Percentiles rank a stretch among this genome's conserved stretches.
Evolutionary conservation across 2,797 vertebrate genomes (phyloP).

Genomic region (Loriculus beryllinus): DNA sequence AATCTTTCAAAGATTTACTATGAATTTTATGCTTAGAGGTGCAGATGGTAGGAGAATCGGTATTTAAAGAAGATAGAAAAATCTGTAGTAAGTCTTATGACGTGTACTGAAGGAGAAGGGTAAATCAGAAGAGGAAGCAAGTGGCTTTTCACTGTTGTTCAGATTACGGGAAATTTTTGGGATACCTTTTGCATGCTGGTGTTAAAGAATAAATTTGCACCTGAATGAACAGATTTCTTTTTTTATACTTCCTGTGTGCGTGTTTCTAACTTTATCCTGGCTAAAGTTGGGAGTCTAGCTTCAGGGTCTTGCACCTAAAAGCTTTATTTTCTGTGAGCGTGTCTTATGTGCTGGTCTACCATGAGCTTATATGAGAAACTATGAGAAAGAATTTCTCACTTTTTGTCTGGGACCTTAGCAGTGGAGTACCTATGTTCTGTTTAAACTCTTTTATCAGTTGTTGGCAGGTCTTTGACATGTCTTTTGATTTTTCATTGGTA

Average conservation of each 20-base stretch:
- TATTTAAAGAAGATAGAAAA: not conserved
- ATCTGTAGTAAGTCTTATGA: not conserved
- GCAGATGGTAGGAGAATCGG: not conserved
- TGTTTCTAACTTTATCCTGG: not conserved
- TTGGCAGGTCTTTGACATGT: not conserved
- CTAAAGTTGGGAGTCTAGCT: not conserved
- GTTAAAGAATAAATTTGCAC: not conserved
- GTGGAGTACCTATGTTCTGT: not conserved
- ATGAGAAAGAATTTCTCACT: not conserved
- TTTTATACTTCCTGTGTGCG: not conserved
- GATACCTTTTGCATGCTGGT: not conserved
- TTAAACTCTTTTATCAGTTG: not conserved
- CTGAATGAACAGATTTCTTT: not conserved
- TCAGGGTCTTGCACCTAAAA: not conserved
- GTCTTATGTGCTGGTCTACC: not conserved
- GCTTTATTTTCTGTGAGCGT: not conserved
- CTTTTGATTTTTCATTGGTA: not conserved
- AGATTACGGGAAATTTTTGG: not conserved
- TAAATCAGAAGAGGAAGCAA: not conserved
- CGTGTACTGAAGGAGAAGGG: not conserved
- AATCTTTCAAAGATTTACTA: not conserved
- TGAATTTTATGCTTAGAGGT: not conserved
- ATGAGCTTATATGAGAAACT: not conserved
- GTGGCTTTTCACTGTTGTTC: not conserved
- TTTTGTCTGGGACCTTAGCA: not conserved